Conservation (phyloP, 2,797 vertebrate genomes). For the Platyrinchus mystaceus region DNA sequence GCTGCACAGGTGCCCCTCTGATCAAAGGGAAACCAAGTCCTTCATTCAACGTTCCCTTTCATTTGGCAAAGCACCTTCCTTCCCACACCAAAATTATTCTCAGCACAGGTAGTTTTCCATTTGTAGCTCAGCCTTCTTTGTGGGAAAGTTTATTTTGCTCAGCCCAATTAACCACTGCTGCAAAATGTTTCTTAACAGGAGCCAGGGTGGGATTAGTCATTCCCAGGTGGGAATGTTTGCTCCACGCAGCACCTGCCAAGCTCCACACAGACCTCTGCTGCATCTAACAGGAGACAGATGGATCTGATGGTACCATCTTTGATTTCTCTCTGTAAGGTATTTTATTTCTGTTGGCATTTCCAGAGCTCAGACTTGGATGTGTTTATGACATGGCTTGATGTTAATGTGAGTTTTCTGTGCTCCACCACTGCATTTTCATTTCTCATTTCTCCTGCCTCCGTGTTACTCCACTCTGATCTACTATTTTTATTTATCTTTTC, state of each 20-base stretch:
- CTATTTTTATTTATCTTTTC: neutral
- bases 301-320: neutral
- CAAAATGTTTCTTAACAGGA: neutral
- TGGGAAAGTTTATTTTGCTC: constrained; percentile 22
- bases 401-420: neutral
- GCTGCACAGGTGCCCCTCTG: neutral
- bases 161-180: neutral
- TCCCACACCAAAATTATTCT: neutral
- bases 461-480: neutral
- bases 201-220: constrained; percentile 35
- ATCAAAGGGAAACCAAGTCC: neutral
- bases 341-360: constrained; percentile 39
- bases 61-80: neutral
- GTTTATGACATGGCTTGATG: neutral
- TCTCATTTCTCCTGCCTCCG: neutral
- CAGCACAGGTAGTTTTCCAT: neutral
- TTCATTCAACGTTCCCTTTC: neutral
- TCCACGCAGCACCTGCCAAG: neutral
- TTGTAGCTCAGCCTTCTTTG: neutral
- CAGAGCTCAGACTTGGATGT: neutral
- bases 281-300: neutral
- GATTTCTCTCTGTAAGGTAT: neutral
- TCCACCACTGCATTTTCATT: neutral
- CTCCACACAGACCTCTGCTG: neutral
- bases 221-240: neutral